These are phyloP conservation scores for Ophioninae sp. DNA, from an alignment of 2,888 invertebrate species.

Conservation along the genomic window DNA sequence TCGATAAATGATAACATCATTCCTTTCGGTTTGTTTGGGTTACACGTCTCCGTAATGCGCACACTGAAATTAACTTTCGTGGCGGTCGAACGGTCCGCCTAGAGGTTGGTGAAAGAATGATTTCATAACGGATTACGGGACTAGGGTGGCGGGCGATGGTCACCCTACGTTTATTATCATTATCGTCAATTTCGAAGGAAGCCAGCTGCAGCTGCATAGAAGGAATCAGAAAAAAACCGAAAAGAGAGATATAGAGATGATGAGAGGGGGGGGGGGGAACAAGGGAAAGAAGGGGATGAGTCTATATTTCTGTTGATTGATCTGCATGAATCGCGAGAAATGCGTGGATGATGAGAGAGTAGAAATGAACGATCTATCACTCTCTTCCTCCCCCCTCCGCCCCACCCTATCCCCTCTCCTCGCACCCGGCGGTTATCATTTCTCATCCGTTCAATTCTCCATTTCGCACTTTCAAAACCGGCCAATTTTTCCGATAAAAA, in stretches of 20 bases:
- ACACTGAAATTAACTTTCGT: too few species aligned
- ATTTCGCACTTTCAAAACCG: neutral
- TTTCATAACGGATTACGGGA: too few species aligned
- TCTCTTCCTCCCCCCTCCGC: neutral
- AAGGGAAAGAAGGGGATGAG: conserved; percentile 56
- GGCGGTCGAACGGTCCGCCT: too few species aligned
- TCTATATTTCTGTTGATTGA: conserved; percentile 68
- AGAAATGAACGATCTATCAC: neutral
- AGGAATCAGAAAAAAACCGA: conserved; percentile 35
- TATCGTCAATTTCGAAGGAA: conserved; percentile 24
- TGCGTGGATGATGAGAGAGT: conserved; percentile 50
- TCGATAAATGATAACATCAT: too few species aligned
- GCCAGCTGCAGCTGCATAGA: conserved; percentile 26
- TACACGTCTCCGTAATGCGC: too few species aligned
- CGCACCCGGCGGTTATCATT: conserved; percentile 66
- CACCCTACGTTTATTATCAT: too few species aligned
- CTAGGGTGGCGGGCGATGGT: too few species aligned
- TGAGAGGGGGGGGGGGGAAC: conserved; percentile 7
- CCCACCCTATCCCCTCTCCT: too few species aligned
- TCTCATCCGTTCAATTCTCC: conserved; percentile 44
- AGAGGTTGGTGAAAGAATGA: too few species aligned
- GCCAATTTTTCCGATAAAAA: too few species aligned
- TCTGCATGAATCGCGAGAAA: conserved; percentile 67
- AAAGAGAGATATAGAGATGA: conserved; percentile 27
- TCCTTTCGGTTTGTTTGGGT: too few species aligned